Base-by-base conservation (phyloP, 2,888 invertebrate species). In the Buathra laborator region DNA sequence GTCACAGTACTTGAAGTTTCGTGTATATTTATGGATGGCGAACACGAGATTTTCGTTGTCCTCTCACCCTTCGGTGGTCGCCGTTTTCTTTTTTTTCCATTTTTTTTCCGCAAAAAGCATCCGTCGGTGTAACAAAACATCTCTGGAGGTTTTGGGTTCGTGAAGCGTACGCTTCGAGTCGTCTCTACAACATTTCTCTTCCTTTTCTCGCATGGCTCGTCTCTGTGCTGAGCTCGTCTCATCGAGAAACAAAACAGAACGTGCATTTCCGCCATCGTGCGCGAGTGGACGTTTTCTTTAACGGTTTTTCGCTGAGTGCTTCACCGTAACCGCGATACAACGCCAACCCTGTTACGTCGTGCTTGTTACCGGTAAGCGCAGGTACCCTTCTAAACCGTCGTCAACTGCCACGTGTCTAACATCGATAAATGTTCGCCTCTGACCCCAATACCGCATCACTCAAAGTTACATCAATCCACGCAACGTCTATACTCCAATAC, bases 281-380 rank as follows among this genome's bases (percentile, higher is more conserved):
- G 14, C n/a, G 29, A 32, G 12, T 62, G 59, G 32, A 62, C 59
- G 29, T 62, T 62, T 62, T 62, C 59, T 29, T 29, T 62, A 62
- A 62, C 59, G 32, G 6, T 62, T 29, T 32, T 32, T 32, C 59
- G 32, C 14, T 62, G 59, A 62, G 59, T 62, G 59, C 59, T 62
- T 10, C 29, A 14, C 32, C 32, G 29, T n/a, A n/a, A 14, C 10
- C 29, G 29, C 14, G 24, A 24, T 19, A 59, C 14, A 59, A 14
- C 24, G 29, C 16, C 59, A 59, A 59, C 29, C 24, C 29, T 59
- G 59, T 62, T 62, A 29, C 59, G 24, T 62, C 59, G 29, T 62
- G 59, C 29, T 32, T 62, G 29, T 29, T 62, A 62, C 59, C 29
- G 29, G 12, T n/a, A 14, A 62, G 29, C 29, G 29, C 29, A 5